These are phyloP conservation scores for Marisa cornuarietis DNA, from an alignment of 1,140 invertebrate species.

Conservation along the genomic window DNA sequence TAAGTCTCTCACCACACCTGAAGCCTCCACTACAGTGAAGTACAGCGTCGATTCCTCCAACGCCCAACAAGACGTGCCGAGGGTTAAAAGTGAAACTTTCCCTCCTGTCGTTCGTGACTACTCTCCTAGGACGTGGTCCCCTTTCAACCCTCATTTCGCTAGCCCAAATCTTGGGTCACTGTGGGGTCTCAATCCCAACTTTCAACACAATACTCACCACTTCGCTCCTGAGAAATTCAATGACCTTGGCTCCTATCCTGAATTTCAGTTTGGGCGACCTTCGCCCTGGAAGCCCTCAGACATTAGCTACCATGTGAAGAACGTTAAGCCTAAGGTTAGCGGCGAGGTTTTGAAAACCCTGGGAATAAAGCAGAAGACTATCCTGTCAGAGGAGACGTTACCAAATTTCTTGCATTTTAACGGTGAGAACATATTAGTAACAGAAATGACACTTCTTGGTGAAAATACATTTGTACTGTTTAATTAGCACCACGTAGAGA, in stretches of 20 bases:
- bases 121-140: not conserved
- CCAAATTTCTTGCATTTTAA: not conserved
- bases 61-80: no score
- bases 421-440: not conserved
- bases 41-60: not conserved
- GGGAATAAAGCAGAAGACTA: slow-evolving; percentile 1
- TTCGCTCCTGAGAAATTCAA: not conserved
- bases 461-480: not conserved
- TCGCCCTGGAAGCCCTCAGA: not conserved
- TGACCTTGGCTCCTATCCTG: not conserved
- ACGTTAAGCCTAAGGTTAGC: not conserved
- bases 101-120: not conserved
- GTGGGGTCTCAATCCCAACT: slow-evolving; percentile 2
- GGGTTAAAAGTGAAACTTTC: not conserved
- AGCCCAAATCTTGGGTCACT: slow-evolving; percentile 3
- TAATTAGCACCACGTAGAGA: not conserved
- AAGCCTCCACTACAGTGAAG: not conserved
- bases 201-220: not conserved
- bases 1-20: not conserved
- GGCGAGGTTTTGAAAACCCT: not conserved
- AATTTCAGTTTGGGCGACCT: not conserved
- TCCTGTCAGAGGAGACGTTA: not conserved
- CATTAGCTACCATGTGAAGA: slow-evolving; percentile 9
- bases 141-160: slow-evolving; percentile 4
- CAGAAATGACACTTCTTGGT: not conserved